Percentiles rank a stretch among this genome's conserved stretches.
phyloP scores from a whole-genome alignment of 2,113 vertebrate genomes.

The Oncorhynchus nerka region DNA sequence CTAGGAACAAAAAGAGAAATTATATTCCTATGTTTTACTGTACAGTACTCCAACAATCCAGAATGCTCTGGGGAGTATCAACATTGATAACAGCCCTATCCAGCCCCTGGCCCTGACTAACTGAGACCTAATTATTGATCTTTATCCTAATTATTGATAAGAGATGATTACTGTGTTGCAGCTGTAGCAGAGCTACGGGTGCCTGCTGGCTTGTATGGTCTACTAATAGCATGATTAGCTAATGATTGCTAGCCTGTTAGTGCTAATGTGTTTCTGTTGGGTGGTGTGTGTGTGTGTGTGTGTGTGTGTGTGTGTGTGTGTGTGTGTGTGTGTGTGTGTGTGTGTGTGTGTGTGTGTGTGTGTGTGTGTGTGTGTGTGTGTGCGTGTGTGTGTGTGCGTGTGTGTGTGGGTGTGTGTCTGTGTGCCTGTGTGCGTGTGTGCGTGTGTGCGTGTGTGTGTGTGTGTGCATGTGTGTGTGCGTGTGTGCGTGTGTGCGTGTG shows the following conservation, averaged over 20 bases:
- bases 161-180: constrained; percentile 48
- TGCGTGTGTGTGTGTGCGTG: no score
- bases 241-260: constrained; percentile 22
- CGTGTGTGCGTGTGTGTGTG: background rate
- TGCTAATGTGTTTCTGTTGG: background rate
- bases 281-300: background rate
- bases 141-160: constrained; percentile 69
- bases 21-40: no score
- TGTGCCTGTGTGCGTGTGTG: no score
- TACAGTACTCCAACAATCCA: constrained; percentile 2
- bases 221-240: constrained; percentile 24
- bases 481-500: no score
- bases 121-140: constrained; percentile 60
- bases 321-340: no score
- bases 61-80: constrained; percentile 11
- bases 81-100: background rate
- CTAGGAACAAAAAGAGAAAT: no score
- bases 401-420: background rate
- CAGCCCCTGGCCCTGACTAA: constrained; percentile 21
- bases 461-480: background rate
- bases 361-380: no score
- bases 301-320: no score
- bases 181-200: constrained; percentile 42
- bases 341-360: no score
- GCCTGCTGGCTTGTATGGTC: constrained; percentile 39